Conservation (phyloP, 1,140 invertebrate species). For the Eurosta solidaginis region DNA sequence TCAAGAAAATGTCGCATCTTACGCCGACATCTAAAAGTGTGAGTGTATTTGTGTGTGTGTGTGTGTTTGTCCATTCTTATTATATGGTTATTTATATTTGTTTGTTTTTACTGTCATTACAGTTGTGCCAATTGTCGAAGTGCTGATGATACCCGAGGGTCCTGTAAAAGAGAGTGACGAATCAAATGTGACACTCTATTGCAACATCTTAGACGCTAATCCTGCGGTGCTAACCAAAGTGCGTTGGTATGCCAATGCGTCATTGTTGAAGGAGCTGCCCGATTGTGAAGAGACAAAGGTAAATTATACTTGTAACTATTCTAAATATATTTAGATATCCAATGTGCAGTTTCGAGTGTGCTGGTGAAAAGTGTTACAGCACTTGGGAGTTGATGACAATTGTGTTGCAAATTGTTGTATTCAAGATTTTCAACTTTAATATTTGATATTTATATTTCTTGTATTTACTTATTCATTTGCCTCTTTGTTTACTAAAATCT, state of each 20-base stretch:
- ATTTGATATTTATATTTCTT: background rate
- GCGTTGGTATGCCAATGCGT: conserved; percentile 82
- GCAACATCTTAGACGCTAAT: conserved; percentile 75
- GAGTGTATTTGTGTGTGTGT: background rate
- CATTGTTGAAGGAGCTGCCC: conserved; percentile 81
- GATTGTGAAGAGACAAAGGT: conserved; percentile 65
- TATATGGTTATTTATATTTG: background rate
- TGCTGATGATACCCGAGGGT: conserved; percentile 74
- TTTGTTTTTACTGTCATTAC: background rate
- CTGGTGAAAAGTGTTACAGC: background rate
- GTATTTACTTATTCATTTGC: background rate
- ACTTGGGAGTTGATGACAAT: background rate
- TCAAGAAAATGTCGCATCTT: background rate
- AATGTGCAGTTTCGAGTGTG: background rate
- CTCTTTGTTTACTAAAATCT: background rate
- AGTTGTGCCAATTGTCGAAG: conserved; percentile 78
- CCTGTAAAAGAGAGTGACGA: conserved; percentile 81
- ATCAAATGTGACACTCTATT: conserved; percentile 80
- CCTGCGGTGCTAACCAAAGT: conserved; percentile 69
- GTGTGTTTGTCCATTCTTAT: background rate
- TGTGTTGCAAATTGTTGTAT: background rate
- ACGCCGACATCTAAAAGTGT: background rate
- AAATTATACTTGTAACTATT: background rate
- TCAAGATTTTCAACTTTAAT: background rate
- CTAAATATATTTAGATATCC: background rate